Percentiles rank a stretch among this genome's conserved stretches.
Conservation (phyloP, 1,140 invertebrate genomes). For the Drosophila melanogaster region DNA sequence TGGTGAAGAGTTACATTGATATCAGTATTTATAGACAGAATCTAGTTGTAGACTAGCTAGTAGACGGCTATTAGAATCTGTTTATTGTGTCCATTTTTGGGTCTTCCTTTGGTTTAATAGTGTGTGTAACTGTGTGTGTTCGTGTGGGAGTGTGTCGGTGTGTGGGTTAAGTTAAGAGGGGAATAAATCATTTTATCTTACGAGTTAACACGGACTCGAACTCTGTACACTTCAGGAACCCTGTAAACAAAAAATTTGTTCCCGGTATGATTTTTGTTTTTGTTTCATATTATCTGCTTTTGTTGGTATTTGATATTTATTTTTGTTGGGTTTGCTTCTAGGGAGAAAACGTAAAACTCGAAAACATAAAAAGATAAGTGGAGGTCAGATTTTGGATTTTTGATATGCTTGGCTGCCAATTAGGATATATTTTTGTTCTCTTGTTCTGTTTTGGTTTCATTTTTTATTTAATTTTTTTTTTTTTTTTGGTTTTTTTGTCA, state of each 20-base stretch:
- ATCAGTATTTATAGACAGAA: slow-evolving; percentile 46
- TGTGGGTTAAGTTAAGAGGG: slow-evolving; percentile 55
- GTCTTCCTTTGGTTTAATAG: slow-evolving; percentile 22
- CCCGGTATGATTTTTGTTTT: slow-evolving; percentile 85
- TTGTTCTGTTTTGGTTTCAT: slow-evolving; percentile 19
- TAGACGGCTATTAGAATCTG: slow-evolving; percentile 47
- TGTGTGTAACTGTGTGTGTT: slow-evolving; percentile 22
- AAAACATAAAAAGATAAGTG: slow-evolving; percentile 28
- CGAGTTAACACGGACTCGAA: slow-evolving; percentile 91
- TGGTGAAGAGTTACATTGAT: slow-evolving; percentile 28
- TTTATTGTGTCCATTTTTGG: slow-evolving; percentile 31
- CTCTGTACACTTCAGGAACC: slow-evolving; percentile 90
- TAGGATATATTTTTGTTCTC: slow-evolving; percentile 31
- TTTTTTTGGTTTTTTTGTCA: slow-evolving; percentile 25
- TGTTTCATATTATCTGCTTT: slow-evolving; percentile 58
- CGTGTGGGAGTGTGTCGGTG: slow-evolving; percentile 42
- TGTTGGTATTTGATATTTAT: slow-evolving; percentile 45
- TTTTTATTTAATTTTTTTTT: slow-evolving; percentile 13
- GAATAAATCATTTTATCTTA: slow-evolving; percentile 86
- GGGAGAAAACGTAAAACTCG: slow-evolving; percentile 44
- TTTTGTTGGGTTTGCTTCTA: slow-evolving; percentile 18
- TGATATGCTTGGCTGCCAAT: slow-evolving; percentile 68
- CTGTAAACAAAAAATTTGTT: slow-evolving; percentile 89
- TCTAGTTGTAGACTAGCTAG: slow-evolving; percentile 44
- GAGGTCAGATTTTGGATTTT: slow-evolving; percentile 17